Conservation (phyloP, 2,113 vertebrate genomes). For the Phycodurus eques region DNA sequence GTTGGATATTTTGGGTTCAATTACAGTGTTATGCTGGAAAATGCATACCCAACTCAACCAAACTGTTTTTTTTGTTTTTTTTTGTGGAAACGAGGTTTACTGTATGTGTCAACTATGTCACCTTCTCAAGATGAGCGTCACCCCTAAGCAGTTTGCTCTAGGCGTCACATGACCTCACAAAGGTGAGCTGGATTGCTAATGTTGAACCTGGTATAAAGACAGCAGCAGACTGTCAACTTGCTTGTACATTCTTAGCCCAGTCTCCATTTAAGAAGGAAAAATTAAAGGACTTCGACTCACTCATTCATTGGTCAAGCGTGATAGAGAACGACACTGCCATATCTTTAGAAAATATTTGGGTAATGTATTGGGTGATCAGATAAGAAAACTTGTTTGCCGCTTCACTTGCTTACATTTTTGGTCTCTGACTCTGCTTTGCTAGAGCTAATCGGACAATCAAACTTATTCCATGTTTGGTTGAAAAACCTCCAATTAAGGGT, state of each 20-base stretch:
- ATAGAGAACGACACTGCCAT: not conserved
- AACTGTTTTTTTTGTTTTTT: no score
- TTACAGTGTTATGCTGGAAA: no score
- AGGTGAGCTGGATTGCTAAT: not conserved
- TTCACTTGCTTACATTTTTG: not conserved
- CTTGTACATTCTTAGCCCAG: not conserved
- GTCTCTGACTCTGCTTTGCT: not conserved
- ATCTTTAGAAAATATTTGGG: conserved; percentile 7
- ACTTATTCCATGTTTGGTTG: not conserved
- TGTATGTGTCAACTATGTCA: no score
- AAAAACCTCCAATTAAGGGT: not conserved
- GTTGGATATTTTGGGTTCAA: no score
- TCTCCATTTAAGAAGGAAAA: not conserved
- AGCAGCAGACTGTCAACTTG: not conserved
- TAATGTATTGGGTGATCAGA: not conserved
- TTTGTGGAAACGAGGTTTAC: no score
- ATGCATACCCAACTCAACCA: no score
- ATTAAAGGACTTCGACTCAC: not conserved
- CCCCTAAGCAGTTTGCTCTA: not conserved
- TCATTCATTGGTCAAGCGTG: not conserved
- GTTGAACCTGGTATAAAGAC: not conserved
- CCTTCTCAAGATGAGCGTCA: no score
- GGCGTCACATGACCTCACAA: not conserved
- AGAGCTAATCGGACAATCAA: not conserved
- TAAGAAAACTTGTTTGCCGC: conserved; percentile 1